These are phyloP conservation scores for Callopanchax toddi DNA, from an alignment of 2,113 vertebrate species.

Conservation along the genomic window DNA sequence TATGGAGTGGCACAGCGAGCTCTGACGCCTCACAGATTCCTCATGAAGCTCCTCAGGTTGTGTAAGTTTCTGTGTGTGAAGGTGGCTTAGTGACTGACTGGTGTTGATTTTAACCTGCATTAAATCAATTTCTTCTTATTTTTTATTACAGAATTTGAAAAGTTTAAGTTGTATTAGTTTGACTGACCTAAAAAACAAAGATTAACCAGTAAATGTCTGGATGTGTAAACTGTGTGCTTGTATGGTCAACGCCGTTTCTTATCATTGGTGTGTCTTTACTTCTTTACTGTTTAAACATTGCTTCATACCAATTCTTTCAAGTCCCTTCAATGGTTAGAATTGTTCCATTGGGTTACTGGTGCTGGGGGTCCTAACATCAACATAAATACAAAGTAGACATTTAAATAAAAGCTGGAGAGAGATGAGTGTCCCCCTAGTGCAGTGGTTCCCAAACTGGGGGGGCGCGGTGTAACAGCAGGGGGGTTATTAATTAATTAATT, in stretches of 20 bases:
- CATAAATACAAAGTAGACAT: no score
- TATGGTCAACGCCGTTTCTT: no score
- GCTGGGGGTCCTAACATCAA: no score
- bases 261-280: constrained; percentile 44
- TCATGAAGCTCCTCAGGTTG: constrained; percentile 31
- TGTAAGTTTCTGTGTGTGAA: neutral
- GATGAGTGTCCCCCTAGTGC: no score
- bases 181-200: constrained; percentile 6
- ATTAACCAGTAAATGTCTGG: no score
- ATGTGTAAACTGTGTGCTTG: no score
- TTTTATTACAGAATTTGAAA: neutral
- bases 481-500: no score
- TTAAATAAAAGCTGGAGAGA: no score
- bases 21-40: constrained; percentile 38
- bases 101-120: constrained; percentile 19
- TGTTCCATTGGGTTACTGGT: no score
- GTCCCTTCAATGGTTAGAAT: constrained; percentile 12
- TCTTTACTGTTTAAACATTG: constrained; percentile 39
- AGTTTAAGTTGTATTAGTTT: neutral
- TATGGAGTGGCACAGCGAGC: constrained; percentile 45
- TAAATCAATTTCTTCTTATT: constrained; percentile 1
- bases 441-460: no score
- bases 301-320: constrained; percentile 26
- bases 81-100: neutral
- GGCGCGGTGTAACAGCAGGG: no score